Evolutionary conservation across 2,888 invertebrate genomes (phyloP), one percentile per base, ranked within the genome.

Genomic region (Zaprionus bogoriensis): DNA sequence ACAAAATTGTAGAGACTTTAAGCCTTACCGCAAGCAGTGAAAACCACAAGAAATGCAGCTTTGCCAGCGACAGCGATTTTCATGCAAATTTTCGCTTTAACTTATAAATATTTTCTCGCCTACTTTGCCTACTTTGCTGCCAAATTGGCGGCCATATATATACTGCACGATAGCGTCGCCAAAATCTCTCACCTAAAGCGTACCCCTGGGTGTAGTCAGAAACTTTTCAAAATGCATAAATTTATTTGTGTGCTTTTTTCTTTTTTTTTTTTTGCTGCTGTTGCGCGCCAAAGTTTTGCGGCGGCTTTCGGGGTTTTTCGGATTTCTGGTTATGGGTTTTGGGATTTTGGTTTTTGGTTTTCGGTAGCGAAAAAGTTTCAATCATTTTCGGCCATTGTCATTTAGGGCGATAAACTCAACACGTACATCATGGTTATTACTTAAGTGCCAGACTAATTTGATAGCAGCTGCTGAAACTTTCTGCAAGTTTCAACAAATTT

Each of bases 161-260:
- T 17, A 45, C 47, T 28, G 41, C 1, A 10, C 30, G 28, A 17
- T 50, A 48, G 55, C 57, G 28, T 47, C 46, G 52, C 45, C 54
- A 45, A 66, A 61, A 45, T 32, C 50, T 59, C 59, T 55, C 41
- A 62, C 65, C 72, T 67, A 74, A 86, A 84, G 67, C 28, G 67
- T 58, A 58, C 86, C 85, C 77, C 51, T 59, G 86, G 88, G 88
- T 67, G 76, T 69, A 75, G 66, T 88, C 67, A 62, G 25, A 76
- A 88, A 87, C 52, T 87, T 87, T 88, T 51, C 39, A 52, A 76
- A 77, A 76, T 72, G 66, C 82, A 88, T 85, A 87, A 79, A 79
- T 77, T 61, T 36, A 17, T 36, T 36, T 36, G 32, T 36, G 17
- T 17, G 14, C 14, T 10, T 38, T 47, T 22, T 7, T 9, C 4